A percentile compares a stretch with the other conserved stretches of the same genome.
phyloP scores from a whole-genome alignment of 1,140 invertebrate genomes.

The Hormaphis cornu region DNA sequence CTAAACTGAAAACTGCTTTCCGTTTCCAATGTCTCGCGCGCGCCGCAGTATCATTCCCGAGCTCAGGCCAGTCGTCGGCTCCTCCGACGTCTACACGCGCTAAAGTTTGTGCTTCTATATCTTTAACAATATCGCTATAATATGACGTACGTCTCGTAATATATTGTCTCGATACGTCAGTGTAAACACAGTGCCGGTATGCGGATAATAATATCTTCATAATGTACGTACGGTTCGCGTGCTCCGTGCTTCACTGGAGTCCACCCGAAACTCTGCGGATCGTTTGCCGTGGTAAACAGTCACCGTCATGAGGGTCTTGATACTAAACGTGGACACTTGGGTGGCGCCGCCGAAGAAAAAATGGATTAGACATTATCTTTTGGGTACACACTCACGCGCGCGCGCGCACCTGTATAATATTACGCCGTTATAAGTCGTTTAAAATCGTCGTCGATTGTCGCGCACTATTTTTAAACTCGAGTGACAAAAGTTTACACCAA shows the following conservation, averaged over 20 bases:
- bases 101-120: not conserved
- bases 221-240: no score
- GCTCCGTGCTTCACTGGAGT: no score
- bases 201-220: no score
- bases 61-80: not conserved
- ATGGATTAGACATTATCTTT: constrained; percentile 58
- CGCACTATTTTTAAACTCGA: no score
- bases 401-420: not conserved
- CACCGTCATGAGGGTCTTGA: constrained; percentile 34
- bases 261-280: not conserved
- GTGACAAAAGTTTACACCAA: no score
- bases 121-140: not conserved
- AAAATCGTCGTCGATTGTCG: no score
- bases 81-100: not conserved
- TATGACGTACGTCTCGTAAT: no score
- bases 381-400: not conserved
- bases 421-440: no score
- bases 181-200: no score
- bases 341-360: constrained; percentile 57
- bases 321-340: constrained; percentile 39
- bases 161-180: no score
- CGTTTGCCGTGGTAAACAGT: not conserved
- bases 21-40: not conserved
- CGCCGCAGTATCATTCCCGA: not conserved
- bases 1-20: constrained; percentile 28